These are phyloP conservation scores for Mystacornis crossleyi DNA, from an alignment of 2,113 vertebrate species.

Conservation along the genomic window DNA sequence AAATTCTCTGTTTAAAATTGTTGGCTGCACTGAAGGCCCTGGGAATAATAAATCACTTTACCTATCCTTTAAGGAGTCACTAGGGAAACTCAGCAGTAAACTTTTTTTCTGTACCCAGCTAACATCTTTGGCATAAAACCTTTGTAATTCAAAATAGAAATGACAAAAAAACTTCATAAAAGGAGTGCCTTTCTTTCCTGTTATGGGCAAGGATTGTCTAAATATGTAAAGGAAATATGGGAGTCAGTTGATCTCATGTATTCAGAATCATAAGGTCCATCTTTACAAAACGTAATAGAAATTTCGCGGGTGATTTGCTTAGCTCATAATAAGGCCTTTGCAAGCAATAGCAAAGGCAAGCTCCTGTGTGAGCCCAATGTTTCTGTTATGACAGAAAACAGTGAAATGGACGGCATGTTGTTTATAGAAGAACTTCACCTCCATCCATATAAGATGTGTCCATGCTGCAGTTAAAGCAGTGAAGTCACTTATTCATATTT, in stretches of 20 bases:
- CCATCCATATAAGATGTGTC: fast-evolving
- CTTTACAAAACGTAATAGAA: background rate
- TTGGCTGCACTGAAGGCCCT: background rate
- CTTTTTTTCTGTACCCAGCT: background rate
- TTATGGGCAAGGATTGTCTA: background rate
- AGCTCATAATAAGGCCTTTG: background rate
- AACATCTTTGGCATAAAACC: background rate
- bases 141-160: background rate
- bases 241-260: background rate
- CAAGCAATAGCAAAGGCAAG: background rate
- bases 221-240: background rate
- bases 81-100: background rate
- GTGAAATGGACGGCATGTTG: background rate
- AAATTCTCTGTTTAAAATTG: background rate
- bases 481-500: background rate
- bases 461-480: background rate
- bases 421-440: background rate
- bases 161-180: background rate
- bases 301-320: background rate
- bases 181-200: background rate
- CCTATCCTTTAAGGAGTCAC: background rate
- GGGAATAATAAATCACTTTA: background rate
- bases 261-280: background rate
- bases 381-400: background rate
- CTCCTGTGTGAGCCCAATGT: background rate